Conservation (phyloP, 2,888 invertebrate species). For the Hirtodrosophila duncani region DNA sequence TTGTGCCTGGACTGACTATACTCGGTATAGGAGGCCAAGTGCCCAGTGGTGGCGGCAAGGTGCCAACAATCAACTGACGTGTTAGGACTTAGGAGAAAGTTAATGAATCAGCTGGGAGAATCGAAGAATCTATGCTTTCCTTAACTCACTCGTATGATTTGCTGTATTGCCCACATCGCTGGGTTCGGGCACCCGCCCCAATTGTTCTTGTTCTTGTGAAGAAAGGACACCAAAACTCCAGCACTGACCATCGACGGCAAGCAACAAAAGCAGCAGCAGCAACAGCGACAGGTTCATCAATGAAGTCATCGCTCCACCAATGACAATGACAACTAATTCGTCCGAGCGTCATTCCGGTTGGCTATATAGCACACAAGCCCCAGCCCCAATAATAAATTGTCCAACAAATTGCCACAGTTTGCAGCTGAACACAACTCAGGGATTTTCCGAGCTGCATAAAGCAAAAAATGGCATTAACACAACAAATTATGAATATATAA, state of each 20-base stretch:
- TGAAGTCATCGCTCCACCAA: constrained; percentile 38
- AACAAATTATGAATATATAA: constrained; percentile 9
- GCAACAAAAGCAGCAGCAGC: constrained; percentile 21
- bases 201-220: constrained; percentile 4
- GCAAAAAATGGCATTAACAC: constrained; percentile 22
- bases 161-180: constrained; percentile 37
- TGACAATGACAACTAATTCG: constrained; percentile 43
- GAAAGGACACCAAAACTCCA: constrained; percentile 49
- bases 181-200: constrained; percentile 30
- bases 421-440: constrained; percentile 33
- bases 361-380: constrained; percentile 50
- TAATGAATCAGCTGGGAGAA: not conserved
- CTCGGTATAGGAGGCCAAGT: constrained; percentile 46
- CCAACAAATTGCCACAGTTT: constrained; percentile 41
- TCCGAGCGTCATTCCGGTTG: constrained; percentile 23
- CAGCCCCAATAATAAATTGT: constrained; percentile 42
- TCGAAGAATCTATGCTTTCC: too few species aligned
- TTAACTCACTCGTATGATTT: constrained; percentile 49
- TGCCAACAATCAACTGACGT: constrained; percentile 68
- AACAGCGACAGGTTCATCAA: constrained; percentile 31
- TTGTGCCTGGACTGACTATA: constrained; percentile 42
- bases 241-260: constrained; percentile 1
- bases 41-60: constrained; percentile 44
- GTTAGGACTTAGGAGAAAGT: constrained; percentile 48
- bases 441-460: constrained; percentile 46